Percentiles rank a stretch among this genome's conserved stretches.
Evolutionary conservation across 1,140 invertebrate species (phyloP).

Genomic region (Pinna nobilis): DNA sequence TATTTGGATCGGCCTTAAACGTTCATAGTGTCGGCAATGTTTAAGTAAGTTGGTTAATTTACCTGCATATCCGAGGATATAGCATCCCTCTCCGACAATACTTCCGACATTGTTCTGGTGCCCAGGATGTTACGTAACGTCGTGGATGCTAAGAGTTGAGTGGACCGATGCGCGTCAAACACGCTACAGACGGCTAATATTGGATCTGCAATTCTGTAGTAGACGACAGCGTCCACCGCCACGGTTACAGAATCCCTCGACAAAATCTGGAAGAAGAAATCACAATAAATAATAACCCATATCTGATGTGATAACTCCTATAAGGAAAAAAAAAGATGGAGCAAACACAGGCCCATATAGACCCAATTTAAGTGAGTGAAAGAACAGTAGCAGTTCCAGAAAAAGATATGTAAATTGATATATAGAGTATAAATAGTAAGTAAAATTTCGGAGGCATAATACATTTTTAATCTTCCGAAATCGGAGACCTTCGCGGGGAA

Average conservation of each 20-base stretch:
- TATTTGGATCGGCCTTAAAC: no score
- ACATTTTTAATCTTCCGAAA: no score
- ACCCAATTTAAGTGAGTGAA: no score
- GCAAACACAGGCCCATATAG: no score
- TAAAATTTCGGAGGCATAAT: no score
- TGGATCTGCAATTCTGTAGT: conserved; percentile 95
- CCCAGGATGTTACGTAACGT: conserved; percentile 91
- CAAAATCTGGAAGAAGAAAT: conserved; percentile 81
- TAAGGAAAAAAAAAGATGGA: no score
- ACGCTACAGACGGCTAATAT: conserved; percentile 98
- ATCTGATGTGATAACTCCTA: no score
- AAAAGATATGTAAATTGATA: no score
- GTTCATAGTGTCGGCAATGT: no score
- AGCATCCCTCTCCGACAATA: conserved; percentile 91
- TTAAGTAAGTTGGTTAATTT: neutral
- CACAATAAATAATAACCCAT: conserved; percentile 10
- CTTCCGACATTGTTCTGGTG: conserved; percentile 92
- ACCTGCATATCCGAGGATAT: conserved; percentile 92
- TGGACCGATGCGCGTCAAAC: conserved; percentile 90
- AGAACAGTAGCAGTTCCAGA: no score
- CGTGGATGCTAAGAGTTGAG: conserved; percentile 76
- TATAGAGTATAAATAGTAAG: no score
- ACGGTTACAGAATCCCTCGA: conserved; percentile 95
- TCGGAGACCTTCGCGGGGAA: no score
- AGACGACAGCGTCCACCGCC: conserved; percentile 91